A percentile compares a stretch with the other conserved stretches of the same genome.
These are phyloP conservation scores for Dinocampus coccinellae DNA, from an alignment of 2,888 invertebrate species.

Conservation along the genomic window DNA sequence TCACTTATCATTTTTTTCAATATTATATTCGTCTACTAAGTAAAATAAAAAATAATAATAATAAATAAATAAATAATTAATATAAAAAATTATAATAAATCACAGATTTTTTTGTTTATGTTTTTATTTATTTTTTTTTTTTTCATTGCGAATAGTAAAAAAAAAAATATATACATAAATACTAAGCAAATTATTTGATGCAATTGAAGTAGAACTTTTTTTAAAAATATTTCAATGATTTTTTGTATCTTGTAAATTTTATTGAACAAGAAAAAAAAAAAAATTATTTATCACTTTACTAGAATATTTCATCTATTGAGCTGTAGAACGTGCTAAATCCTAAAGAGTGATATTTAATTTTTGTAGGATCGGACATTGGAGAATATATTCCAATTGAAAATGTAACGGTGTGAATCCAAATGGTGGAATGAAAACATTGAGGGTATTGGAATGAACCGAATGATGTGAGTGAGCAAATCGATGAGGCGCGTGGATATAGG, in stretches of 20 bases:
- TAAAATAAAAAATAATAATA: not conserved
- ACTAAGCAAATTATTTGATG: no score
- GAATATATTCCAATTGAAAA: conserved; percentile 11
- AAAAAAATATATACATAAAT: no score
- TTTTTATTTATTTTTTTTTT: no score
- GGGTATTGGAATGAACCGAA: not conserved
- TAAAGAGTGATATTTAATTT: conserved; percentile 8
- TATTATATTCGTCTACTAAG: conserved; percentile 36
- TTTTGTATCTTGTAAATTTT: no score
- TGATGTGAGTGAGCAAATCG: conserved; percentile 14
- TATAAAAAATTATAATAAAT: no score
- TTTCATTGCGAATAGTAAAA: no score
- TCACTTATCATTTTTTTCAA: not conserved
- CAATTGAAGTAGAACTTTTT: no score
- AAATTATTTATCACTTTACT: not conserved
- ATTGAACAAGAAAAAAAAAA: not conserved
- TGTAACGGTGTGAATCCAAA: conserved; percentile 1
- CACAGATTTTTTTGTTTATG: no score
- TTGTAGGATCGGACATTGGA: not conserved
- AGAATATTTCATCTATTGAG: not conserved
- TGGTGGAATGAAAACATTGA: not conserved
- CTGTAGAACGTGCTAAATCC: not conserved
- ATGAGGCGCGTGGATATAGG: conserved; percentile 17
- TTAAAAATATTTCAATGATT: no score
- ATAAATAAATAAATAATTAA: no score